phyloP scores from a whole-genome alignment of 2,797 vertebrate genomes.

The Pangasius krempfi region DNA sequence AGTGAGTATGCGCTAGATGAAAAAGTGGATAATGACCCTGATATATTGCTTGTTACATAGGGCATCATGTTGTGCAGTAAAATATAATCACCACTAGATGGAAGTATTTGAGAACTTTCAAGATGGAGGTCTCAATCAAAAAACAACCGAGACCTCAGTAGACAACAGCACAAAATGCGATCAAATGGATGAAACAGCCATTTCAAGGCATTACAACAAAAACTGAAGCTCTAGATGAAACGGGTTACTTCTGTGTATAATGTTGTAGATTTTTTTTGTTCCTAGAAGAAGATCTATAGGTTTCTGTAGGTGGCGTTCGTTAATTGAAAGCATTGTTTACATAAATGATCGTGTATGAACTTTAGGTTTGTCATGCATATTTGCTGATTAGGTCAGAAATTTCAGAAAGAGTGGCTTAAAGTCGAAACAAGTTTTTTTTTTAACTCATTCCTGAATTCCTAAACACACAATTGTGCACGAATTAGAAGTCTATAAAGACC shows the following conservation, averaged over 20 bases:
- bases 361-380: background rate
- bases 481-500: background rate
- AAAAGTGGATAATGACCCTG: background rate
- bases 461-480: background rate
- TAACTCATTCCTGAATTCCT: background rate
- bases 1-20: no score
- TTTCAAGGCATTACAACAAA: background rate
- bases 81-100: conserved; percentile 63
- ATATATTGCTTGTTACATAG: no score
- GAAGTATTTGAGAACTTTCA: conserved; percentile 45
- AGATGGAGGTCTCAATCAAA: no score
- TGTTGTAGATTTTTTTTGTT: background rate
- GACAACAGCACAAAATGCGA: background rate
- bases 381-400: background rate
- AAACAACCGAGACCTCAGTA: background rate
- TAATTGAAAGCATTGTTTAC: background rate
- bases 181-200: background rate
- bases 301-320: background rate
- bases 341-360: background rate
- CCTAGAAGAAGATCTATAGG: background rate
- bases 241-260: background rate
- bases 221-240: background rate
- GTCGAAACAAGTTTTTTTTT: background rate
- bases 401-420: background rate
- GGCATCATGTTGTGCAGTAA: background rate